Evolutionary conservation across 2,888 invertebrate genomes (phyloP).

Genomic region (Agrotis ipsilon): DNA sequence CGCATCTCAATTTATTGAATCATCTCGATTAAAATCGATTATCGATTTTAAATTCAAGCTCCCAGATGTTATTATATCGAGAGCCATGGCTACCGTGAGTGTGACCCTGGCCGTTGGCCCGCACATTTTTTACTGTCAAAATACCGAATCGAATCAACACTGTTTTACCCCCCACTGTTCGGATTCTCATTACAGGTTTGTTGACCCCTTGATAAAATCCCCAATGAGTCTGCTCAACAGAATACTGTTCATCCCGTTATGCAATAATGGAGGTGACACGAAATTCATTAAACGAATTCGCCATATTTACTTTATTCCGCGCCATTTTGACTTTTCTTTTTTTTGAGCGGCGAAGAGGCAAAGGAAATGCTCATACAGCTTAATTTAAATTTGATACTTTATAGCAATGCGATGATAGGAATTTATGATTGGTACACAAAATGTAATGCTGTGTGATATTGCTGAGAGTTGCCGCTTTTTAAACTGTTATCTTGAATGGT

Average conservation of each 20-base stretch:
- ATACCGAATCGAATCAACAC: slow-evolving; percentile 64
- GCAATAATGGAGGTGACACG: slow-evolving; percentile 72
- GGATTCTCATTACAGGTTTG: slow-evolving; percentile 57
- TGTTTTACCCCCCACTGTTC: slow-evolving; percentile 62
- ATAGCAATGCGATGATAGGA: slow-evolving; percentile 66
- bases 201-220: slow-evolving; percentile 64
- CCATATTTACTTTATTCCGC: slow-evolving; percentile 64
- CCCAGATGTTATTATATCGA: slow-evolving; percentile 47
- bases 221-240: slow-evolving; percentile 62
- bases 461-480: slow-evolving; percentile 42
- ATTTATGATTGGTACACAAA: slow-evolving; percentile 66
- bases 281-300: slow-evolving; percentile 73
- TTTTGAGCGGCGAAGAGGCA: slow-evolving; percentile 57
- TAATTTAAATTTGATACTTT: slow-evolving; percentile 79
- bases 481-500: slow-evolving; percentile 59
- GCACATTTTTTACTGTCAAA: slow-evolving; percentile 65
- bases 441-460: slow-evolving; percentile 46
- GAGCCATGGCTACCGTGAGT: slow-evolving; percentile 49
- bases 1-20: slow-evolving; percentile 45
- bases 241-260: slow-evolving; percentile 77
- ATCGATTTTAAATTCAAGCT: slow-evolving; percentile 47
- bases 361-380: slow-evolving; percentile 72
- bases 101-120: slow-evolving; percentile 62
- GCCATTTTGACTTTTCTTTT: slow-evolving; percentile 59
- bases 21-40: slow-evolving; percentile 47